These are phyloP conservation scores for Cheilosia impressa DNA, from an alignment of 2,888 invertebrate species.

Conservation along the genomic window DNA sequence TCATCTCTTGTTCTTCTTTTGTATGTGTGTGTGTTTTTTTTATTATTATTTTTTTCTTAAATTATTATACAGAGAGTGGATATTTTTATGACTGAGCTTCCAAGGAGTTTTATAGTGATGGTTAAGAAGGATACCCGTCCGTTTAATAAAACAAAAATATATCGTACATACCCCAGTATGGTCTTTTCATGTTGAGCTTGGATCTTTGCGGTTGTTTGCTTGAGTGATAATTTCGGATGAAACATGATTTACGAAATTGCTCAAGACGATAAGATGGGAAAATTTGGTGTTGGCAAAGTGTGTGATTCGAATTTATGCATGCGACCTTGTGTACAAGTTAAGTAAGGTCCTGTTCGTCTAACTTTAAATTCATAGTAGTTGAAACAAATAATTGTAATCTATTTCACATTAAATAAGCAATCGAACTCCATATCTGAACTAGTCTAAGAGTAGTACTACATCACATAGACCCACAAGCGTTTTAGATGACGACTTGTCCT, in stretches of 20 bases:
- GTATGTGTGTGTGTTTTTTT: conserved; percentile 18
- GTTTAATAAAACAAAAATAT: conserved; percentile 52
- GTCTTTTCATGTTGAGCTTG: conserved; percentile 48
- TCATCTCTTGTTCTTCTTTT: conserved; percentile 12
- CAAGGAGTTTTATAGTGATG: conserved; percentile 62
- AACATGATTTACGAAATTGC: conserved; percentile 64
- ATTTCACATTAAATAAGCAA: no score
- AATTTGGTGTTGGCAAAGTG: conserved; percentile 52
- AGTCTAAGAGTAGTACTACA: no score
- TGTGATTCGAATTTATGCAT: conserved; percentile 41
- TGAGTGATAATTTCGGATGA: conserved; percentile 72
- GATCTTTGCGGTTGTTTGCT: conserved; percentile 68
- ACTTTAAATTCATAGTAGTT: conserved; percentile 14
- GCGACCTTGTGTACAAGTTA: conserved; percentile 11
- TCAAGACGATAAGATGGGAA: conserved; percentile 27
- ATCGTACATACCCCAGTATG: no score
- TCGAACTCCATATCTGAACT: no score
- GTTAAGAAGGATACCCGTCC: conserved; percentile 36
- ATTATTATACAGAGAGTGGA: conserved; percentile 55
- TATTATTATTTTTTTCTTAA: conserved; percentile 2
- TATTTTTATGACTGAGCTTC: conserved; percentile 64
- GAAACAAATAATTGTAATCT: no score
- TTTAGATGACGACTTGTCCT: no score
- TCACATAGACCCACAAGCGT: no score
- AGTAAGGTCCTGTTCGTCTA: conserved; percentile 21